These are phyloP conservation scores for Cataglyphis altisquamis DNA, from an alignment of 2,888 invertebrate species.

Conservation along the genomic window DNA sequence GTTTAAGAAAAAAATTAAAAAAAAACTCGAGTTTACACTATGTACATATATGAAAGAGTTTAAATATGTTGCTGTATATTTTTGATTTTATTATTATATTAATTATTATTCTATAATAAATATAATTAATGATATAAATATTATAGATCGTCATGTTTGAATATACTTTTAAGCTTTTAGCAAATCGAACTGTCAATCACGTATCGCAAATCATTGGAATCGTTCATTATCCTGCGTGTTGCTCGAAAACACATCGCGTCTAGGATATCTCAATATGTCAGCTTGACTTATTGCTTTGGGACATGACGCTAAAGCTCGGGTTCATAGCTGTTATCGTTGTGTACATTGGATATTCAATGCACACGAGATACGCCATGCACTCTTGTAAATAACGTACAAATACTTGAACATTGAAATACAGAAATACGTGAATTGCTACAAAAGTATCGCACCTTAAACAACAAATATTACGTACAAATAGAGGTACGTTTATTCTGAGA, in stretches of 20 bases:
- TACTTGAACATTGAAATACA: neutral
- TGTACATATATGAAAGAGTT: neutral
- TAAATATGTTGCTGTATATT: neutral
- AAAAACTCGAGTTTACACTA: neutral
- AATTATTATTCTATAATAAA: constrained; percentile 28
- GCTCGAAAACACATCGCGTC: constrained; percentile 56
- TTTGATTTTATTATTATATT: neutral
- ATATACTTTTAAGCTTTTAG: constrained; percentile 20
- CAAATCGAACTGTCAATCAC: constrained; percentile 51
- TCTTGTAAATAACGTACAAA: constrained; percentile 17
- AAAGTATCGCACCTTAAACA: neutral
- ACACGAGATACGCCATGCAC: constrained; percentile 31
- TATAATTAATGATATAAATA: constrained; percentile 23
- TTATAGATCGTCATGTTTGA: neutral
- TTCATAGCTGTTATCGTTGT: constrained; percentile 46
- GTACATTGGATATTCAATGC: constrained; percentile 47
- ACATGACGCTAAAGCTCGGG: constrained; percentile 55
- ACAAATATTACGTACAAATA: neutral
- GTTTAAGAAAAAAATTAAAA: neutral
- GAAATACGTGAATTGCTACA: neutral
- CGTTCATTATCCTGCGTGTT: constrained; percentile 60
- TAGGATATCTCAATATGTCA: constrained; percentile 61
- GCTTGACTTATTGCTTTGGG: constrained; percentile 64
- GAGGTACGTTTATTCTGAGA: neutral
- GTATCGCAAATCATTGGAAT: constrained; percentile 55